Base-by-base conservation (phyloP, 2,113 vertebrate genomes). In the Tautogolabrus adspersus region DNA sequence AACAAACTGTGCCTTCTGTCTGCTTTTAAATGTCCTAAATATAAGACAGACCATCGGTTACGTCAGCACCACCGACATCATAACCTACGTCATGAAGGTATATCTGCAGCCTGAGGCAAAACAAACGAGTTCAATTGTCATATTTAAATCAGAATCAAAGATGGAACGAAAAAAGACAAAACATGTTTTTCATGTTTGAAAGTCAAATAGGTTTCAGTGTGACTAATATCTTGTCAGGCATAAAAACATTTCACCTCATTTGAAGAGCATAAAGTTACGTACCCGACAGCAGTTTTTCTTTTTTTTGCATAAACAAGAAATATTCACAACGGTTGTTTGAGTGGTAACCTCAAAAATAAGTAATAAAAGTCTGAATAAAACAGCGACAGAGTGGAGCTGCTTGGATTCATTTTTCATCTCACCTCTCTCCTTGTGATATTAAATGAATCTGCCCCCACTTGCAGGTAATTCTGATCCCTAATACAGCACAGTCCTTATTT, bases 391-490 rank as follows among this genome's bases (percentile, higher is more conserved):
- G 0, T 44, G 54, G 38, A 84, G 72, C 66, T 63, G 38, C 64
- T 74, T 79, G 46, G 61, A 73, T 84, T 72, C 47, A 62, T 75
- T 84, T 81, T 80, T 85, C 16, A 80, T 81, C 40, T 40, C 55
- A 58, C 65, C 65, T 67, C 67, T 85, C 38, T 80, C 40, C 34
- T 81, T 49, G 68, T 81, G 68, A 84, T 86, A 66, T 49, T 76
- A 79, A 90, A 82, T 85, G 58, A 82, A 49, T 63, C 49, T 51
- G 59, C 58, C 38, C 40, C 52, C 47, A 66, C 63, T 71, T 47
- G 62, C 64, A 78, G 83, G 72, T 88, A 55, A 86, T 88, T 88
- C 55, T 89, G 79, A 88, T 85, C 72, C 58, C 58, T 80, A 66
- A 78, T 82, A 84, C 16, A 13, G 77, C 76, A 58, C 63, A 47